A percentile compares a stretch with the other conserved stretches of the same genome.
These are phyloP conservation scores for Pipra filicauda DNA, from an alignment of 2,113 vertebrate genomes.

Conservation along the genomic window DNA sequence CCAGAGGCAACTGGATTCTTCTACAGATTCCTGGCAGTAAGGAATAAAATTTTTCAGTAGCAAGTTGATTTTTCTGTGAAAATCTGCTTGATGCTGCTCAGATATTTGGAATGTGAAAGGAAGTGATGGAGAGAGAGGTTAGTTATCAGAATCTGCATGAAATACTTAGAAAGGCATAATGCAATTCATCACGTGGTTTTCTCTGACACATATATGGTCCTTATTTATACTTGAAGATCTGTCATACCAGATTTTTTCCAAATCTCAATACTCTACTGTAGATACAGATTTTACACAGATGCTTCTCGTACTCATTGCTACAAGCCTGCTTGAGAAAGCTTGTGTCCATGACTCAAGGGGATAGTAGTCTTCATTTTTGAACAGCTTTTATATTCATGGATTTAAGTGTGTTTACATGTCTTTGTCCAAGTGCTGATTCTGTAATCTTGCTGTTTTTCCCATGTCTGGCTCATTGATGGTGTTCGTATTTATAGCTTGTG, in stretches of 20 bases:
- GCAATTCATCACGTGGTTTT: background rate
- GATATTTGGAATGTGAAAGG: background rate
- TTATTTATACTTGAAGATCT: background rate
- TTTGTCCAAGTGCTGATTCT: background rate
- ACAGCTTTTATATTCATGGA: background rate
- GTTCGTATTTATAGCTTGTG: background rate
- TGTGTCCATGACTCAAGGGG: background rate
- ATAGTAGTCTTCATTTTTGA: background rate
- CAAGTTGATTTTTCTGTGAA: background rate
- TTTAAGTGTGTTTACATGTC: constrained; percentile 16
- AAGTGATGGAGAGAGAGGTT: background rate
- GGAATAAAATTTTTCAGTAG: background rate
- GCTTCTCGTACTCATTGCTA: background rate
- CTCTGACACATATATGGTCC: background rate
- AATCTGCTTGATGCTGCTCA: background rate
- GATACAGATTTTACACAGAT: background rate
- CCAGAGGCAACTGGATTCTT: background rate
- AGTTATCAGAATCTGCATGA: background rate
- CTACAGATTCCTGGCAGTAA: background rate
- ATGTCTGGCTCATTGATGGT: background rate
- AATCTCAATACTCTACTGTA: background rate
- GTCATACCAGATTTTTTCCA: background rate
- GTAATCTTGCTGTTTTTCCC: background rate
- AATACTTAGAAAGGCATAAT: background rate
- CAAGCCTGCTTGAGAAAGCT: background rate